Evolutionary conservation across 2,888 invertebrate species (phyloP).

Genomic region (Clanis bilineata): DNA sequence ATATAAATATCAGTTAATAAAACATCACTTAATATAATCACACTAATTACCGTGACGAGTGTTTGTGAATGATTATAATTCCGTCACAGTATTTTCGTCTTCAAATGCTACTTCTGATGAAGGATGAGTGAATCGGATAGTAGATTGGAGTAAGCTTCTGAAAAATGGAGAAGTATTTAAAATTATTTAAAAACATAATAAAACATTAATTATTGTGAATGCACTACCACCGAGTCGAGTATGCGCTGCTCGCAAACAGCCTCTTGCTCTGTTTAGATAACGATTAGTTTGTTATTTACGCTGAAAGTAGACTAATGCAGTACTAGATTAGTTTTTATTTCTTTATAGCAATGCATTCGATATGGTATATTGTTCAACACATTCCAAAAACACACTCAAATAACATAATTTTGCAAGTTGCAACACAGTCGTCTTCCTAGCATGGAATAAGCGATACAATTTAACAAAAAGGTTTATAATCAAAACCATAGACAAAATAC

Average conservation of each 20-base stretch:
- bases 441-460: background rate
- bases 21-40: background rate
- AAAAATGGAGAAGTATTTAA: background rate
- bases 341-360: background rate
- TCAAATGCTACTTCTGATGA: background rate
- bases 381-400: background rate
- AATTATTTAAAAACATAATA: slow-evolving; percentile 13
- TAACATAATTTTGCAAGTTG: background rate
- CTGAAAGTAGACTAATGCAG: slow-evolving; percentile 57
- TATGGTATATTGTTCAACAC: background rate
- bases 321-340: slow-evolving; percentile 33
- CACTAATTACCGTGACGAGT: background rate
- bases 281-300: slow-evolving; percentile 39
- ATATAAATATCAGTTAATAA: background rate
- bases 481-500: background rate
- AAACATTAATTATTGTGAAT: slow-evolving; percentile 50
- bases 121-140: background rate
- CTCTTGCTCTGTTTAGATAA: slow-evolving; percentile 55
- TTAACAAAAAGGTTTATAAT: background rate
- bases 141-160: background rate
- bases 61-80: background rate
- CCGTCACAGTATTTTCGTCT: background rate
- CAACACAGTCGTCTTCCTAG: background rate
- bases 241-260: slow-evolving; percentile 58
- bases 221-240: slow-evolving; percentile 52